Percentiles rank a stretch among this genome's conserved stretches.
Evolutionary conservation across 1,140 invertebrate species (phyloP).

Genomic region (Glossosoma conforme): DNA sequence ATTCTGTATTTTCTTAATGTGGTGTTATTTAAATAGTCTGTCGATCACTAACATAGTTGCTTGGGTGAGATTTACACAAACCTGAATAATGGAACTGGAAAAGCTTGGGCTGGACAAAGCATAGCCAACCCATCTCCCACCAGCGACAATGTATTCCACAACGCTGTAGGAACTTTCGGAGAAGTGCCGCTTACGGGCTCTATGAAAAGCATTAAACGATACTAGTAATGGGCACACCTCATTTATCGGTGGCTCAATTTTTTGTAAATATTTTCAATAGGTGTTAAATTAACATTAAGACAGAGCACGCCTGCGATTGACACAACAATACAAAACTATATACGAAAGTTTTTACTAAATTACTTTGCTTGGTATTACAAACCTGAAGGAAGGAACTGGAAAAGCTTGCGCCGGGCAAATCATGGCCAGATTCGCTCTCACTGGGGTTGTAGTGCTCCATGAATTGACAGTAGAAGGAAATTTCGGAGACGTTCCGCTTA

Average conservation of each 20-base stretch:
- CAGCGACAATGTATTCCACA: conserved; percentile 38
- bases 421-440: too few relatives aligned
- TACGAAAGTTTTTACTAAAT: conserved; percentile 50
- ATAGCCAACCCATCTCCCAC: conserved; percentile 48
- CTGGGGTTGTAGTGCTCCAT: too few relatives aligned
- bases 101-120: conserved; percentile 64
- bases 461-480: too few relatives aligned
- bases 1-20: too few relatives aligned
- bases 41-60: too few relatives aligned
- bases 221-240: too few relatives aligned
- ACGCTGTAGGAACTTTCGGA: conserved; percentile 52
- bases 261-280: too few relatives aligned
- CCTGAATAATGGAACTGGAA: conserved; percentile 66
- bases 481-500: too few relatives aligned
- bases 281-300: conserved; percentile 62
- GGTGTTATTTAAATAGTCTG: too few relatives aligned
- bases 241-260: too few relatives aligned
- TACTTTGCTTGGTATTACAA: conserved; percentile 62
- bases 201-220: conserved; percentile 32
- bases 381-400: conserved; percentile 68
- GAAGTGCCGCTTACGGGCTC: conserved; percentile 57
- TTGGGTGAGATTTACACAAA: too few relatives aligned
- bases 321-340: conserved; percentile 62
- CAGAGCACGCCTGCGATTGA: conserved; percentile 70
- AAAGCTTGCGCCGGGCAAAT: conserved; percentile 76